Evolutionary conservation across 2,113 vertebrate species (phyloP).

Genomic region (Regulus satrapa): DNA sequence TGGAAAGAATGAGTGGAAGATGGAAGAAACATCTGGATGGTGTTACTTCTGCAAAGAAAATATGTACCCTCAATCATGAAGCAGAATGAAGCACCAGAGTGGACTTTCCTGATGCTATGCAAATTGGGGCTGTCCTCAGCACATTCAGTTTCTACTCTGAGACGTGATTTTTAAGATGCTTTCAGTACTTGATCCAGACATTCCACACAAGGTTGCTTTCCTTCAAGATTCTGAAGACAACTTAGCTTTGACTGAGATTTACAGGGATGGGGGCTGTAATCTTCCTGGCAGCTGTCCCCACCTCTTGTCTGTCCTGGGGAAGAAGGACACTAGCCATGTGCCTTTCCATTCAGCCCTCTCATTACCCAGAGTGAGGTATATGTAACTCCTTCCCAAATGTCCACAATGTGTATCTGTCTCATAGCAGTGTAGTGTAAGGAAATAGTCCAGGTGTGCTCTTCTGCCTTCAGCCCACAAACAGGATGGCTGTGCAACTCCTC

Average conservation of each 20-base stretch:
- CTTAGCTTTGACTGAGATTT: neutral
- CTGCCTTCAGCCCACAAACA: neutral
- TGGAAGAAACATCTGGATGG: neutral
- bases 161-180: neutral
- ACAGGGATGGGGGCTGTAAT: neutral
- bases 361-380: neutral
- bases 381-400: neutral
- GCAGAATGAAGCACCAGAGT: neutral
- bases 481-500: neutral
- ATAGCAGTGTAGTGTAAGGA: neutral
- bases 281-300: neutral
- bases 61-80: neutral
- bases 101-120: neutral
- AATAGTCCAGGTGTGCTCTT: neutral
- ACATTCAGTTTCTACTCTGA: neutral
- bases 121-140: neutral
- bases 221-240: neutral
- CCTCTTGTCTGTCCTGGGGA: neutral
- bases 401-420: neutral
- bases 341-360: neutral
- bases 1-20: neutral
- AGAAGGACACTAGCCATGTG: neutral
- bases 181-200: neutral
- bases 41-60: conserved; percentile 8
- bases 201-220: neutral